Evolutionary conservation across 2,113 vertebrate species (phyloP).

Genomic region (Mormoops blainvillei): DNA sequence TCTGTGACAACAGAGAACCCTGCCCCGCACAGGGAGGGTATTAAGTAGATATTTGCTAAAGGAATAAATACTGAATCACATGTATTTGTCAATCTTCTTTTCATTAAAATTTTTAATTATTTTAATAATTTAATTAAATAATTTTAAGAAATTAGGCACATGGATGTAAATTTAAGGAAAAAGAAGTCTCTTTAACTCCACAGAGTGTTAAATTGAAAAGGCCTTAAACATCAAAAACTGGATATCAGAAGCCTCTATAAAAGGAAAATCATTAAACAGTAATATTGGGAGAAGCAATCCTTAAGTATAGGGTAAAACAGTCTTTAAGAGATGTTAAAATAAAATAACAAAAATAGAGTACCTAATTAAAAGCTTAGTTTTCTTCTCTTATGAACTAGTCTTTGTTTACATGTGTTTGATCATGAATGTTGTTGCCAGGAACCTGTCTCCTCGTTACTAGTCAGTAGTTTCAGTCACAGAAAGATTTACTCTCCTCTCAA

Average conservation of each 20-base stretch:
- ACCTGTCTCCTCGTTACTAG: not conserved
- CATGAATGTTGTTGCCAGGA: not conserved
- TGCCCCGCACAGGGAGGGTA: not conserved
- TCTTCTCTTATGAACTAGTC: not conserved
- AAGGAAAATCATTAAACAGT: not conserved
- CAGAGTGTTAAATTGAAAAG: not conserved
- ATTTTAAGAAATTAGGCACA: not conserved
- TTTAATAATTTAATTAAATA: not conserved
- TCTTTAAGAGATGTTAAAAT: not conserved
- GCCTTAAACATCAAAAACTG: not conserved
- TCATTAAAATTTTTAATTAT: constrained; percentile 3
- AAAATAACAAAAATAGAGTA: not conserved
- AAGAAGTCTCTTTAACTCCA: not conserved
- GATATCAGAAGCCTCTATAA: not conserved
- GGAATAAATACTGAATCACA: not conserved
- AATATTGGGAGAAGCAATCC: not conserved
- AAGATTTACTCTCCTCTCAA: not conserved
- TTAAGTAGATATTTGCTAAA: not conserved
- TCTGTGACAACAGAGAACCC: not conserved
- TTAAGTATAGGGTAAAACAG: not conserved
- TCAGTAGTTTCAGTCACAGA: not conserved
- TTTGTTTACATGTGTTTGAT: not conserved
- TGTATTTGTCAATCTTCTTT: not conserved
- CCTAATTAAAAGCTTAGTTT: not conserved
- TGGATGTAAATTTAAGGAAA: not conserved